Conservation (phyloP, 2,888 invertebrate species). For the Megalurothrips usitatus region DNA sequence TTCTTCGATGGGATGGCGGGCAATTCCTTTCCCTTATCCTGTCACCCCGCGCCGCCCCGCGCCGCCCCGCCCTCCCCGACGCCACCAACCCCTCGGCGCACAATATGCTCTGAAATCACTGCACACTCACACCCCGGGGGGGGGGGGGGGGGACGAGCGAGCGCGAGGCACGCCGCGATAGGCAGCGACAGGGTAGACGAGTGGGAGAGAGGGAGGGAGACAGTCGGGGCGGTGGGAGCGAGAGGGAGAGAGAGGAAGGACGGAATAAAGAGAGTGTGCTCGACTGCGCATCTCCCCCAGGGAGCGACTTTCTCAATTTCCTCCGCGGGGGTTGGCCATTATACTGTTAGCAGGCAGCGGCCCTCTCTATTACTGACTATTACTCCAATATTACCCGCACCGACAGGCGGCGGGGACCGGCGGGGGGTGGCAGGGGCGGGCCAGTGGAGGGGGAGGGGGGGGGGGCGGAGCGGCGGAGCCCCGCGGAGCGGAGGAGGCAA, state of each 20-base stretch:
- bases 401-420: background rate
- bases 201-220: background rate
- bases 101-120: slow-evolving; percentile 19
- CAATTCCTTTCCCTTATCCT: background rate
- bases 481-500: background rate
- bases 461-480: background rate
- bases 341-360: slow-evolving; percentile 5
- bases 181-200: background rate
- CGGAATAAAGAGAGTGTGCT: slow-evolving; percentile 19
- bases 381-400: slow-evolving; percentile 26
- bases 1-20: no score
- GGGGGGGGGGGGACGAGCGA: background rate
- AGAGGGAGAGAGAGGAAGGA: slow-evolving; percentile 11
- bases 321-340: slow-evolving; percentile 23
- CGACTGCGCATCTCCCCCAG: slow-evolving; percentile 5
- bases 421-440: background rate
- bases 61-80: background rate
- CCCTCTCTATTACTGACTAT: slow-evolving; percentile 25
- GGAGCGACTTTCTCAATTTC: slow-evolving; percentile 26
- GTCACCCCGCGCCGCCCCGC: background rate
- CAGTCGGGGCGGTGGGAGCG: background rate
- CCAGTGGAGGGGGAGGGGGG: background rate
- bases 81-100: background rate
- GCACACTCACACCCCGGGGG: background rate
- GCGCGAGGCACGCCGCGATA: background rate